Evolutionary conservation across 2,797 vertebrate genomes (phyloP), one percentile per base, ranked within the genome.

Genomic region (Calcarius lapponicus): DNA sequence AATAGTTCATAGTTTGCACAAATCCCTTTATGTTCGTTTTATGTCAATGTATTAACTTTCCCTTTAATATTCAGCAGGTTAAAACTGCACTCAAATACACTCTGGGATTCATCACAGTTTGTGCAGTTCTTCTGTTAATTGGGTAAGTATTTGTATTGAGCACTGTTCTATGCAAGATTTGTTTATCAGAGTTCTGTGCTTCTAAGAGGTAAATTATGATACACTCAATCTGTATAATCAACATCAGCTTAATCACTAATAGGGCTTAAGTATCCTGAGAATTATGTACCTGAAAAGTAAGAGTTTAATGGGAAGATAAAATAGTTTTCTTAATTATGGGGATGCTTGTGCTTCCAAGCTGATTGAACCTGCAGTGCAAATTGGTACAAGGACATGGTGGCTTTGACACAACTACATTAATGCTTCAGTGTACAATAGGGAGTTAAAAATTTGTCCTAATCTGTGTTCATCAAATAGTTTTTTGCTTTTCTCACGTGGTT

Each of bases 1-100:
- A 11, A 17, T 58, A 75, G 84, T 61, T n/a, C 2, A 4, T 62
- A 58, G 47, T 34, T 78, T 75, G 34, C 19, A 45, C 14, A 85
- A 69, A 75, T 47, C 4, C 13, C 8, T 61, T 75, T 79, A 26
- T 31, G 13, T 84, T 84, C 17, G 22, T n/a, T 81, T 79, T 61
- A 29, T 56, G 10, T 62, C 54, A 50, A 19, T 83, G 17, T 82
- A 28, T 66, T 67, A 75, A 58, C 28, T 76, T 91, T 97, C 84
- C 96, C 96, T 97, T 97, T 80, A 58, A 82, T 95, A 98, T 98
- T 84, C 97, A 99, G 99, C 99, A 99, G 98, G 98, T 99, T 97
- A 99, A 99, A 98, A 99, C 98, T 9, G 99, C 99, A 69, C 94
- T 99, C 95, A 99, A 98, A 96, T 99, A 99, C 95, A 99, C 99